Percentiles rank a stretch among this genome's conserved stretches.
phyloP scores from a whole-genome alignment of 2,888 invertebrate species.

The Steromphala cineraria region DNA sequence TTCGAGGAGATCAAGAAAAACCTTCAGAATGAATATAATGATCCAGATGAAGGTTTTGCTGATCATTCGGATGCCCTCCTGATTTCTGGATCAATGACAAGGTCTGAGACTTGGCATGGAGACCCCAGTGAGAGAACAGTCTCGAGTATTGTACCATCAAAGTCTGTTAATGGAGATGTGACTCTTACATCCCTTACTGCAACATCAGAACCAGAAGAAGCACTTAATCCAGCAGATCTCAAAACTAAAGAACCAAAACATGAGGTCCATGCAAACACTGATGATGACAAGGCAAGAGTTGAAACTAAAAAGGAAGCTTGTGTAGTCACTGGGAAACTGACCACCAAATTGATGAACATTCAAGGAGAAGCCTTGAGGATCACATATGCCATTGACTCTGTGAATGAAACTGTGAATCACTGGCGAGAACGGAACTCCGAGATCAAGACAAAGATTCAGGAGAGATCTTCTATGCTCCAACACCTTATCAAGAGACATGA shows the following conservation, averaged over 20 bases:
- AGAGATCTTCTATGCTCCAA: conserved; percentile 52
- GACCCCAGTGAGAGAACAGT: neutral
- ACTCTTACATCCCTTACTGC: neutral
- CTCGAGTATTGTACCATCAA: neutral
- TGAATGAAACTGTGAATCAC: conserved; percentile 43
- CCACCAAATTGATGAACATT: conserved; percentile 35
- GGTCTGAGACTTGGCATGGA: conserved; percentile 8
- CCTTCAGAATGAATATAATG: neutral
- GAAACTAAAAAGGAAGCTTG: conserved; percentile 1
- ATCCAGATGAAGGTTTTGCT: conserved; percentile 3
- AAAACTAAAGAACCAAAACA: neutral
- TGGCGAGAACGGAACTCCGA: conserved; percentile 47
- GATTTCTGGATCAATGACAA: neutral
- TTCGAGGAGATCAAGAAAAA: conserved; percentile 32
- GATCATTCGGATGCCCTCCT: neutral
- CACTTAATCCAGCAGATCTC: neutral
- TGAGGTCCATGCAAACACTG: neutral
- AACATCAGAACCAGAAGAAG: too few species aligned
- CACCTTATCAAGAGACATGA: conserved; percentile 51
- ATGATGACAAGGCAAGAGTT: neutral
- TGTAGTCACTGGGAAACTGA: neutral
- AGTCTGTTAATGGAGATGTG: neutral
- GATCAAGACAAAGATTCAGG: conserved; percentile 43
- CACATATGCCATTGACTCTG: conserved; percentile 43
- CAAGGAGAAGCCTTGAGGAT: conserved; percentile 45